These are phyloP conservation scores for Amphimallon solstitiale DNA, from an alignment of 2,888 invertebrate genomes.

Conservation along the genomic window DNA sequence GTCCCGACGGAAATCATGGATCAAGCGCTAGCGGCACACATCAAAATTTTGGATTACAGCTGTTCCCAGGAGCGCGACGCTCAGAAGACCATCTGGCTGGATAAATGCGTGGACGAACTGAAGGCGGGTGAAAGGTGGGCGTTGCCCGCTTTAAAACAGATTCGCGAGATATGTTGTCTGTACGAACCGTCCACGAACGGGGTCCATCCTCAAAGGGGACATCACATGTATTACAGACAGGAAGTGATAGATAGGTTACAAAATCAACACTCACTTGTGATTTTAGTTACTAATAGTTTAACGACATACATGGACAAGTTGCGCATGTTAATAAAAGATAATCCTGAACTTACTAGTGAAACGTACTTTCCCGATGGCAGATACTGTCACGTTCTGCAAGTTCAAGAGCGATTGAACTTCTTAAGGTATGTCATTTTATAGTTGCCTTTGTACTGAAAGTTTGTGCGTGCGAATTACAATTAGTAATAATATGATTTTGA, in stretches of 20 bases:
- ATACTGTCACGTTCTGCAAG: conserved; percentile 92
- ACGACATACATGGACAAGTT: conserved; percentile 91
- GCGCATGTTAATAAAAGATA: conserved; percentile 73
- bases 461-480: too few species aligned
- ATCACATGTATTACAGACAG: conserved; percentile 69
- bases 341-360: conserved; percentile 81
- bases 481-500: too few species aligned
- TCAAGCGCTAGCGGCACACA: conserved; percentile 93
- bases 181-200: conserved; percentile 86
- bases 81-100: conserved; percentile 95
- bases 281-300: conserved; percentile 92
- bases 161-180: conserved; percentile 93
- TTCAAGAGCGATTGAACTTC: conserved; percentile 93
- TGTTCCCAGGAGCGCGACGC: conserved; percentile 97
- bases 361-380: conserved; percentile 85
- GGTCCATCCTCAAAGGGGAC: conserved; percentile 64
- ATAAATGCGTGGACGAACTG: conserved; percentile 94
- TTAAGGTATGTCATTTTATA: conserved; percentile 65
- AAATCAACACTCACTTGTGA: conserved; percentile 90
- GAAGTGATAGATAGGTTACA: conserved; percentile 84
- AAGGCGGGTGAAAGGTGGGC: conserved; percentile 91
- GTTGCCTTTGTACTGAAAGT: too few species aligned
- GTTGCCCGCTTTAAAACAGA: conserved; percentile 92
- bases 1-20: conserved; percentile 98
- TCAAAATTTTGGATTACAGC: conserved; percentile 97